Evolutionary conservation across 2,113 vertebrate genomes (phyloP).

Genomic region (Prinia subflava): DNA sequence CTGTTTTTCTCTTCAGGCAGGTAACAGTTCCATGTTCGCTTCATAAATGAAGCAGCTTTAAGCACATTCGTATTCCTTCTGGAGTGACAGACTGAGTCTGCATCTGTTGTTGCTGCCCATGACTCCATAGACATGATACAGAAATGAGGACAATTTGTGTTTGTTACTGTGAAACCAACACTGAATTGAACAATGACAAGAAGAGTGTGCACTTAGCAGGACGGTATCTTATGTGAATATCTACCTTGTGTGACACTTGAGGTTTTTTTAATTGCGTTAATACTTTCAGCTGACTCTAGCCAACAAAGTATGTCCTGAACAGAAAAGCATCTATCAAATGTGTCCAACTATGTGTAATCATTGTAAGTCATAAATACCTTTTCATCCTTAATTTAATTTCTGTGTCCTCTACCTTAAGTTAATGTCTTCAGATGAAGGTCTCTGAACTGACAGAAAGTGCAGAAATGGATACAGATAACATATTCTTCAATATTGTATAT

Average conservation of each 20-base stretch:
- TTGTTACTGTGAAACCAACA: conserved; percentile 71
- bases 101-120: conserved; percentile 76
- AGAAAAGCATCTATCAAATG: conserved; percentile 31
- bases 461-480: conserved; percentile 27
- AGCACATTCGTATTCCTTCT: conserved; percentile 79
- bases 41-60: conserved; percentile 83
- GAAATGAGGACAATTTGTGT: conserved; percentile 69
- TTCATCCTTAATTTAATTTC: conserved; percentile 63
- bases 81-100: conserved; percentile 79
- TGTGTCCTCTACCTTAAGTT: conserved; percentile 29
- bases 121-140: conserved; percentile 70
- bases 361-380: conserved; percentile 46
- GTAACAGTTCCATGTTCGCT: conserved; percentile 81
- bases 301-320: conserved; percentile 20
- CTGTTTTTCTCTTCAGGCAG: conserved; percentile 61
- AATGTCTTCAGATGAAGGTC: conserved; percentile 50
- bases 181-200: conserved; percentile 66
- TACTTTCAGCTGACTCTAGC: conserved; percentile 36
- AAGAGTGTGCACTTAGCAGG: conserved; percentile 67
- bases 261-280: conserved; percentile 51
- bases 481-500: conserved; percentile 4
- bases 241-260: conserved; percentile 51
- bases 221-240: conserved; percentile 52
- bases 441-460: conserved; percentile 37
- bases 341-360: conserved; percentile 46